Base-by-base conservation (phyloP, 2,113 vertebrate species). In the Chloebia gouldiae region DNA sequence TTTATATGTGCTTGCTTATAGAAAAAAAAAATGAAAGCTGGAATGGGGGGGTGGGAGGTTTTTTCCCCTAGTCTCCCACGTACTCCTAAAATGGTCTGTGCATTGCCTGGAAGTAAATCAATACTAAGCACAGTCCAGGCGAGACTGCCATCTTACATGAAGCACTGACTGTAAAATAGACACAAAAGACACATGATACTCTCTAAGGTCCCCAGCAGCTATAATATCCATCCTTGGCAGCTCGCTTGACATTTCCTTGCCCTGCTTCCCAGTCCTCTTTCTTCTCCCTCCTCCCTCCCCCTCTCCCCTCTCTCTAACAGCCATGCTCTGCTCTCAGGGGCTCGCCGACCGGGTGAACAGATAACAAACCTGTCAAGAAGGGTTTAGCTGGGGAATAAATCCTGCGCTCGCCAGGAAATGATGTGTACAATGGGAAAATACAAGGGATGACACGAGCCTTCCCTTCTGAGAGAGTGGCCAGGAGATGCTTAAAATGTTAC, bases 231-330 rank as follows among this genome's bases (percentile, higher is more conserved):
- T 98, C 98, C 98, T 98, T 97, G 98, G 98, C 96, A 98, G 98
- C 98, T 99, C 98, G 98, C 98, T 98, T 99, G 98, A 99, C 98
- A 98, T 98, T 98, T 98, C 98, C 97, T 98, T 98, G 98, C 98
- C 98, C 98, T 94, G 97, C 97, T 98, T 98, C 98, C 97, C 97
- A 93, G 92, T 97, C 95, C 98, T 93, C 92, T 95, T 92, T 97
- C 96, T 95, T 75, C 93, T 92, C 75, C 59, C 93, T 80, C 65
- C 97, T 90, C 92, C 75, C 88, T 79, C 96, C 85, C 70, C 92
- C 85, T 84, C 88, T 80, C 63, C 71, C 54, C 92, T n/a, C 30
- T 95, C 98, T 86, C 97, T 97, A 97, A 98, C 98, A 98, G 98
- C 97, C 94, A 92, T 89, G 96, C 97, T 97, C 97, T 97, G 96